Evolutionary conservation across 2,113 vertebrate species (phyloP).

Genomic region (Clarias magur): DNA sequence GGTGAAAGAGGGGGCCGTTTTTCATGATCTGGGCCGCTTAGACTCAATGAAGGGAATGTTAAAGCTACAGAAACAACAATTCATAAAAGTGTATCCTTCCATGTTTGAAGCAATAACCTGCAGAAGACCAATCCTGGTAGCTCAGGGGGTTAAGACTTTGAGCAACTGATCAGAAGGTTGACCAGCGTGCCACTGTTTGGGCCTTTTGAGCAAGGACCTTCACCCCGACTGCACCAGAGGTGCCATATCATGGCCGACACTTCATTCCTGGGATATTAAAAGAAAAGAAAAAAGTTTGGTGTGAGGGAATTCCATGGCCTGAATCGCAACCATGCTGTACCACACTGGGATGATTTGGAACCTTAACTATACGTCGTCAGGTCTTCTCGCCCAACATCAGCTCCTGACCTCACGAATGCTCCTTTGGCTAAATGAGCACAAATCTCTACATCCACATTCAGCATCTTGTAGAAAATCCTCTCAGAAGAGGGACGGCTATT

Average conservation of each 20-base stretch:
- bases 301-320: background rate
- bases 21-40: background rate
- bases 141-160: too few species aligned
- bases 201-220: too few species aligned
- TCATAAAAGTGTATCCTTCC: background rate
- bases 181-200: too few species aligned
- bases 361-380: background rate
- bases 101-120: background rate
- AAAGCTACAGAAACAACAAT: background rate
- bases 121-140: background rate
- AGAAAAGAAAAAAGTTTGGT: background rate
- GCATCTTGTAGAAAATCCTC: background rate
- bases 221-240: too few species aligned
- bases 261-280: too few species aligned
- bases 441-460: background rate
- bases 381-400: background rate
- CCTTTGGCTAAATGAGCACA: background rate
- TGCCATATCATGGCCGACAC: too few species aligned
- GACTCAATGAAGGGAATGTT: background rate
- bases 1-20: background rate
- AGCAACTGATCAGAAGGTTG: too few species aligned
- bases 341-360: background rate
- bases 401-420: background rate
- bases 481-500: background rate
- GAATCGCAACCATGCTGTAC: background rate